Conservation (phyloP, 2,113 vertebrate genomes). For the cattle (Bos taurus) region DNA sequence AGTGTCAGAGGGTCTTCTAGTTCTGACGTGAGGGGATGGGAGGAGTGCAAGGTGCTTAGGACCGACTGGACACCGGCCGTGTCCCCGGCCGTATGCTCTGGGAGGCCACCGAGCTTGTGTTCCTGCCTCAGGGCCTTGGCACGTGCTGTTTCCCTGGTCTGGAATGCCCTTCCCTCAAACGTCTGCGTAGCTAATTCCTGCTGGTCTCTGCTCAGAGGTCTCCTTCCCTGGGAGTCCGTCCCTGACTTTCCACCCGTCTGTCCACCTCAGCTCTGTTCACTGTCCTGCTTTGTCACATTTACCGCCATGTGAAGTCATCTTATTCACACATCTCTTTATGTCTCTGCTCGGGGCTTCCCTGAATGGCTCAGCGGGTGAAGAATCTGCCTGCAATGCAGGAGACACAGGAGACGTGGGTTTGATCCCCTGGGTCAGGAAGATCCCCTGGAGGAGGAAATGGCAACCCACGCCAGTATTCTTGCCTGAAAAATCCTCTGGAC, state of each 20-base stretch:
- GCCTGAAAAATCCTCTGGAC: neutral
- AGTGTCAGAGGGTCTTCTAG: neutral
- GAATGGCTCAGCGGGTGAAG: neutral
- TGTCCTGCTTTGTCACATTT: neutral
- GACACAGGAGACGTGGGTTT: neutral
- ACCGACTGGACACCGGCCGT: too few relatives aligned
- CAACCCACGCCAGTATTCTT: neutral
- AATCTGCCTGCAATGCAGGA: neutral
- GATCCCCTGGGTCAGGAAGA: neutral
- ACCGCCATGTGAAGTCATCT: neutral
- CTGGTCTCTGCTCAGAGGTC: neutral
- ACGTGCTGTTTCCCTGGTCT: neutral
- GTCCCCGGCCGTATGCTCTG: neutral
- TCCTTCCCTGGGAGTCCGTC: neutral
- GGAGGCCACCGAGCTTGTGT: neutral
- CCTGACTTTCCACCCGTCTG: neutral
- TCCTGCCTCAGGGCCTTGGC: neutral
- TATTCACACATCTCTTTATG: neutral
- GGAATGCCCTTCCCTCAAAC: neutral
- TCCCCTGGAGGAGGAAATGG: neutral
- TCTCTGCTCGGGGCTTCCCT: neutral
- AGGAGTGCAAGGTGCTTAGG: neutral
- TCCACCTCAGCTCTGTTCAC: neutral
- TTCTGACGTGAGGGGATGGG: neutral
- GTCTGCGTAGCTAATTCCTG: neutral